Base-by-base conservation (phyloP, 2,113 vertebrate species). In the Bufo bufo region DNA sequence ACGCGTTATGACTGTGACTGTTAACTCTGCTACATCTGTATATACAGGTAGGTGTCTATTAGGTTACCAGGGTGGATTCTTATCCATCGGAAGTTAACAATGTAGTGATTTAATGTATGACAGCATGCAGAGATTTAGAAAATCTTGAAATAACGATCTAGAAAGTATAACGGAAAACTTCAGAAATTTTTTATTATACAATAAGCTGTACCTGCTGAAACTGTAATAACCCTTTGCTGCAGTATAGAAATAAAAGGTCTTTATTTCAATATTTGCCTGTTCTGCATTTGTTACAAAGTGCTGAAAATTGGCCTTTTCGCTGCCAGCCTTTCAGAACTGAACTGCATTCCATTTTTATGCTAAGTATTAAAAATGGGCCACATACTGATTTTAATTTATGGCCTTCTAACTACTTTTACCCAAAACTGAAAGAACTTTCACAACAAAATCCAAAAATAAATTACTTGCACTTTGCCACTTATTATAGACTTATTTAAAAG, bases 401-500 rank as follows among this genome's bases (percentile, higher is more conserved):
- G 13, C 49, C 17, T 58, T 58, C 1, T 59, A 45, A 77, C 58
- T 86, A 74, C 72, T 86, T 86, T 65, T 63, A 77, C 54, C 66
- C 17, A 43, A 79, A 80, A 72, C 77, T 49, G 54, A 59, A 81
- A 82, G 49, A 72, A 87, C 16, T 43, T 49, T 72, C 52, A 66
- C 77, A 86, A 56, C 61, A 86, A 69, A 63, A 79, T 79, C 52
- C 61, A 69, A 86, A 79, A 78, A 71, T 80, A 87, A 87, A 81
- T 87, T 81, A 47, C 14, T 66, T 87, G 85, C 85, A 87, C 86
- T 74, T 82, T 87, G 58, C 23, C 78, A 74, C 86, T 83, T 75
- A 88, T 83, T 88, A 88, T 83, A 83, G 69, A 77, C 86, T 65
- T 88, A 83, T 82, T 87, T 88, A 88, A 82, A 72, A 82, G 54